Percentiles rank a stretch among this genome's conserved stretches.
Evolutionary conservation across 2,797 vertebrate species (phyloP).

Genomic region (Anguilla marmorata): DNA sequence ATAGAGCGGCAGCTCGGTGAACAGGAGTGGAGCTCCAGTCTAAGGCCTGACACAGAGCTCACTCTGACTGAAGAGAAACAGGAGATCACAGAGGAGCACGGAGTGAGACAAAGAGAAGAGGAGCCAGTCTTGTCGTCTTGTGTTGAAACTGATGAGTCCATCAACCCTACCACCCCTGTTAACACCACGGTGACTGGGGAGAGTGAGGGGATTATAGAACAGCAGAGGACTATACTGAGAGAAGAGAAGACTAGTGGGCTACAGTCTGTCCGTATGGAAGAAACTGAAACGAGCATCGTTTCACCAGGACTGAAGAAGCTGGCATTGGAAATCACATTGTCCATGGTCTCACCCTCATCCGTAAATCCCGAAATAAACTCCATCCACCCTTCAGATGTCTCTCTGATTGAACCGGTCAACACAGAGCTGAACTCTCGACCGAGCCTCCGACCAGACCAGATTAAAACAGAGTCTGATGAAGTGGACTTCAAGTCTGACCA

Average conservation of each 20-base stretch:
- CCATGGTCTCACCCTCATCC: conserved; percentile 28
- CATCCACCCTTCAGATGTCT: conserved; percentile 9
- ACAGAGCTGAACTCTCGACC: conserved; percentile 31
- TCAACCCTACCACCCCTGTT: background rate
- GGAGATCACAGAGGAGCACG: background rate
- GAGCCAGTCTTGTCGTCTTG: background rate
- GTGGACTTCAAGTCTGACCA: conserved; percentile 46
- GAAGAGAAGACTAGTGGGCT: conserved; percentile 28
- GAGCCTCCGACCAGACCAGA: conserved; percentile 28
- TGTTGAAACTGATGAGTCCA: conserved; percentile 5
- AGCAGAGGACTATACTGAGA: background rate
- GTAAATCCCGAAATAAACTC: conserved; percentile 25
- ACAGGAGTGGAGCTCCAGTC: conserved; percentile 27
- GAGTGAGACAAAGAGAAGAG: conserved; percentile 28
- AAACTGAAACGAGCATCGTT: conserved; percentile 18
- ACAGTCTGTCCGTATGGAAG: conserved; percentile 1
- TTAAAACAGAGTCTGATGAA: conserved; percentile 66
- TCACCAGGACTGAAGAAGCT: conserved; percentile 38
- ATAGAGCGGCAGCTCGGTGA: background rate
- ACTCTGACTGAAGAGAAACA: conserved; percentile 31
- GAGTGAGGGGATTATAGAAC: background rate
- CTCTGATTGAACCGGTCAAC: conserved; percentile 10
- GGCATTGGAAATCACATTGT: conserved; percentile 23
- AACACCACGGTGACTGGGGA: conserved; percentile 35
- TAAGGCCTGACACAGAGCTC: conserved; percentile 31